Conservation (phyloP, 2,797 vertebrate species). For the Bradypodion pumilum region DNA sequence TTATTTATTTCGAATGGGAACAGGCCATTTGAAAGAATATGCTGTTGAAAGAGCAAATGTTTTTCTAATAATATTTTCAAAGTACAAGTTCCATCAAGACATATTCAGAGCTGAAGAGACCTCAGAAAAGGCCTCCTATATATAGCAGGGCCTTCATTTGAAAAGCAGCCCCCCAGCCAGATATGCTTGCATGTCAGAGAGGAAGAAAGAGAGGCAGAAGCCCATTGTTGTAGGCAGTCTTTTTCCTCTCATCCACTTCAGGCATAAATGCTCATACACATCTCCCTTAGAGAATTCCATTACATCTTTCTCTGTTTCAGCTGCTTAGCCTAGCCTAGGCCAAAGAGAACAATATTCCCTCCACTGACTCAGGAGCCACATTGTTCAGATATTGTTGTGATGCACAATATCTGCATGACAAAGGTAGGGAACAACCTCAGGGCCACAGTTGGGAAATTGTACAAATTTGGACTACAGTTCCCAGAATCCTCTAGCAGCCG, state of each 20-base stretch:
- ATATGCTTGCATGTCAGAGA: background rate
- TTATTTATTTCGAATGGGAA: slow-evolving; percentile 21
- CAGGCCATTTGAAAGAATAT: slow-evolving; percentile 2
- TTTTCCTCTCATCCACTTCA: background rate
- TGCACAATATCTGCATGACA: background rate
- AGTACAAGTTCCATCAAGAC: slow-evolving; percentile 6
- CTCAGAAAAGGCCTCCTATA: slow-evolving; percentile 26
- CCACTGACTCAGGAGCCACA: no score
- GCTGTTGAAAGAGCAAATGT: background rate
- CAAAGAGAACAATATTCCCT: background rate
- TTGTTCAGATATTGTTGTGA: no score
- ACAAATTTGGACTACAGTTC: no score
- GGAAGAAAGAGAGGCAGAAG: background rate
- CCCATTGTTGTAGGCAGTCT: background rate
- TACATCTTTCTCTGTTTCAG: background rate
- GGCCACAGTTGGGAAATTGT: no score
- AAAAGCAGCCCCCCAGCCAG: background rate
- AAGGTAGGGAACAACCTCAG: background rate
- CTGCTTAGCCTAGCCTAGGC: background rate
- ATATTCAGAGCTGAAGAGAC: background rate
- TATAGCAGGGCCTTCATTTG: background rate
- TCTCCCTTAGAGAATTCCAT: background rate
- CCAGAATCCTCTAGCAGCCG: no score
- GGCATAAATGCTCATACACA: background rate
- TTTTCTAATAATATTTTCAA: slow-evolving; percentile 11